Base-by-base conservation (phyloP, 64 coral and sea anemone species). In the Dendronephthya gigantea region DNA sequence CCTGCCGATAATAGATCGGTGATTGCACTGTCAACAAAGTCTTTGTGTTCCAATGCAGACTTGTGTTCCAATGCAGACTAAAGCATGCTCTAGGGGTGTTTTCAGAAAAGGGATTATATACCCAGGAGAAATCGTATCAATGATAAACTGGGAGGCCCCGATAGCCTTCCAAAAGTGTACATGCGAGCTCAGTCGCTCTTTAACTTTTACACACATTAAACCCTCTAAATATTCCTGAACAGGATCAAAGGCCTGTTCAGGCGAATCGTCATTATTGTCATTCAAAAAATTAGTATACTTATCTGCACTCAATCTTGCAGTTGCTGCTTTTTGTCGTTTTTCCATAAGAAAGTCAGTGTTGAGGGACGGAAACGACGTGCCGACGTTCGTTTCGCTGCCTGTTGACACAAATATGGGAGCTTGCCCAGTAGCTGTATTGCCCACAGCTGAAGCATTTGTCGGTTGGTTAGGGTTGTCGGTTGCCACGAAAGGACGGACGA, bases 61-160 rank as follows among this genome's bases (percentile, higher is more conserved):
- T 29, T 79, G 8, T 79, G 19, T 39, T 79, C 72, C 12, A 79
- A 34, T 4, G 72, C 72, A 15, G 72, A 79, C 22, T 29, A 35
- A 45, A 45, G 4, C 17, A 62, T 62, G 19, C 25, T 62, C n/a
- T 29, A 29, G 72, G 0, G 29, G 72, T 0, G 72, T 36, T 34
- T 0, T 34, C 25, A 79, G 36, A 39, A 79, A 79, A 15, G 72
- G 72, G 12, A 79, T 79, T 39, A 36, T 79, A 39, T 79, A 79
- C 4, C 72, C 72, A 16, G 15, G 72, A 2, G 32, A 34, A 35
- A 79, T 79, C 2, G 72, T 36, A 35, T 79, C 72, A 79, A 79
- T 79, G 15, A 79, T 29, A 79, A 79, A 79, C 72, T 79, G 72
- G 11, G 72, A 19, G 72, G 72, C 72, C 17, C 72, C 72, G 15